Evolutionary conservation across 64 coral and sea anemone species (phyloP).

Genomic region (Montipora sp.): DNA sequence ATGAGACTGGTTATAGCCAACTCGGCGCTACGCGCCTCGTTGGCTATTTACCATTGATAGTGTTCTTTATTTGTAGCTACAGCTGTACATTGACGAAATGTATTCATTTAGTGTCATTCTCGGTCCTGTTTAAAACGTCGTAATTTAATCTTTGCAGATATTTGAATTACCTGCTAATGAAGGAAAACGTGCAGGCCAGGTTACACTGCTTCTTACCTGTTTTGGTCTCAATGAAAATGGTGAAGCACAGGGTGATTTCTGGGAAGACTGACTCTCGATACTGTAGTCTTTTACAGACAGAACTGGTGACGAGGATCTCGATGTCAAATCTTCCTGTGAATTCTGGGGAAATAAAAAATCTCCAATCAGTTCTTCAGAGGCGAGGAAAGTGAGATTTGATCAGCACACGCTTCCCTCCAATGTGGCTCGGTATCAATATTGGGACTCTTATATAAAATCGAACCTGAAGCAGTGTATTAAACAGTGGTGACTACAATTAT

Average conservation of each 20-base stretch:
- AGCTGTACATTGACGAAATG: too few relatives aligned
- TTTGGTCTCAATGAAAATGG: constrained; percentile 41
- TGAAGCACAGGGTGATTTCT: constrained; percentile 23
- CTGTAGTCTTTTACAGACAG: constrained; percentile 26
- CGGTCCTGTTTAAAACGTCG: too few relatives aligned
- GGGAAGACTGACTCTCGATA: not conserved
- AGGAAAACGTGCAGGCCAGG: not conserved
- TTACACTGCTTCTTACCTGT: constrained; percentile 27
- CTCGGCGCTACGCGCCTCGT: too few relatives aligned
- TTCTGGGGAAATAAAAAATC: not conserved
- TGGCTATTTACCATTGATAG: too few relatives aligned
- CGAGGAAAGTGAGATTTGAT: not conserved
- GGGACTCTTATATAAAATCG: not conserved
- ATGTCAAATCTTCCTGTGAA: constrained; percentile 42
- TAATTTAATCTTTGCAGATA: too few relatives aligned
- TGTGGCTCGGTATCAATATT: not conserved
- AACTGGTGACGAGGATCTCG: constrained; percentile 21
- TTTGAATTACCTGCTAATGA: too few relatives aligned
- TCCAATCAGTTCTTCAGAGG: not conserved
- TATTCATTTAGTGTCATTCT: too few relatives aligned
- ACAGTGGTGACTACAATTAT: too few relatives aligned
- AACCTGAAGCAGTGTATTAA: too few relatives aligned
- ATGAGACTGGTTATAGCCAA: too few relatives aligned
- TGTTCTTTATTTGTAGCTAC: too few relatives aligned
- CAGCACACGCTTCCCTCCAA: not conserved